Conservation (phyloP, 2,888 invertebrate species). For the Orthonychiurus folsomi region DNA sequence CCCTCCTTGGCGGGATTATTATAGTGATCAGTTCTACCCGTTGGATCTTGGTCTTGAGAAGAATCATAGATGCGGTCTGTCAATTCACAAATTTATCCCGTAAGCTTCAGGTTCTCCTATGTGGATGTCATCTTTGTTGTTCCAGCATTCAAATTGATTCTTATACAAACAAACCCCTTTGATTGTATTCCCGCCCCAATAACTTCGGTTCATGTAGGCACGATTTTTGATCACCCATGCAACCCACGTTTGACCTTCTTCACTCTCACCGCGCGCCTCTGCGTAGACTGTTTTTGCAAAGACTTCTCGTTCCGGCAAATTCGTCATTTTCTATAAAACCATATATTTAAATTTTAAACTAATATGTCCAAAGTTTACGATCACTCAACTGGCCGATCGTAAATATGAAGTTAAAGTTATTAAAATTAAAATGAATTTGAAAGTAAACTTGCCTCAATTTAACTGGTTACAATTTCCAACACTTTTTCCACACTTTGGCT, state of each 20-base stretch:
- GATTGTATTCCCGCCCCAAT: not conserved
- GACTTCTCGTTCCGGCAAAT: conserved; percentile 1
- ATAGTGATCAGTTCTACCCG: conserved; percentile 3
- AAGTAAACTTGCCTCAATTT: too few relatives aligned
- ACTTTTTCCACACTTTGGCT: too few relatives aligned
- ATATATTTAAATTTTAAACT: conserved; percentile 4
- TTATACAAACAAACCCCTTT: not conserved
- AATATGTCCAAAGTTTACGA: too few relatives aligned
- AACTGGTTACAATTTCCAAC: too few relatives aligned
- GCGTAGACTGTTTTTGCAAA: not conserved
- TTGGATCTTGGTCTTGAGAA: too few relatives aligned
- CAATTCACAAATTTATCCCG: too few relatives aligned
- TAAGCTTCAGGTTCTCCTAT: too few relatives aligned
- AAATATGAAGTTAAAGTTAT: too few relatives aligned
- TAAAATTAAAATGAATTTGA: too few relatives aligned
- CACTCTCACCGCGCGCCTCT: conserved; percentile 4
- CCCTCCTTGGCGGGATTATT: not conserved
- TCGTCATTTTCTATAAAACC: not conserved
- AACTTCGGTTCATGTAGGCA: not conserved
- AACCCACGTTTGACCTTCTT: not conserved
- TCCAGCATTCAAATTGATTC: conserved; percentile 4
- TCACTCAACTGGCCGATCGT: too few relatives aligned
- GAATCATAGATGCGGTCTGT: too few relatives aligned
- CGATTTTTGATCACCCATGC: not conserved
- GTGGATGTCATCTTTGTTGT: too few relatives aligned